Percentiles rank a stretch among this genome's conserved stretches.
Evolutionary conservation across 2,888 invertebrate species (phyloP).

Genomic region (Xiphydria camelus): DNA sequence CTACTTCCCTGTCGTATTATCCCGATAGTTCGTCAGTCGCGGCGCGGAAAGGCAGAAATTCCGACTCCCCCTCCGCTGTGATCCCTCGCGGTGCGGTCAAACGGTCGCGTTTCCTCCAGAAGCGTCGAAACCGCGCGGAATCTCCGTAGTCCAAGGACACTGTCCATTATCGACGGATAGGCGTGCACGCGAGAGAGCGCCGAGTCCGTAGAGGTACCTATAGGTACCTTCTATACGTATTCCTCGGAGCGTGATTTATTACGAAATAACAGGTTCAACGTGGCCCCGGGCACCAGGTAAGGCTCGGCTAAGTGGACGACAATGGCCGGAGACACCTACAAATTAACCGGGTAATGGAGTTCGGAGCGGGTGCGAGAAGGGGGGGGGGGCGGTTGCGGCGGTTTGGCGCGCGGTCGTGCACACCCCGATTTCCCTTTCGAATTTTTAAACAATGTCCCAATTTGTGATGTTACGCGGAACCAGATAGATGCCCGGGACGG

Average conservation of each 20-base stretch:
- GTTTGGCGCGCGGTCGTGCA: conserved; percentile 8
- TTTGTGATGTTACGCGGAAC: conserved; percentile 22
- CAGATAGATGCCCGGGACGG: conserved; percentile 14
- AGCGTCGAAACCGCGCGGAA: conserved; percentile 19
- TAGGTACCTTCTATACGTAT: conserved; percentile 28
- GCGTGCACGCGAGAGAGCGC: too few species aligned
- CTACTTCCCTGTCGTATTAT: too few species aligned
- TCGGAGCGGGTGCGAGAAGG: conserved; percentile 5
- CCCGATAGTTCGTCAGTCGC: too few species aligned
- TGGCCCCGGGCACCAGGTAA: conserved; percentile 32
- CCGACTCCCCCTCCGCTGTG: conserved; percentile 10
- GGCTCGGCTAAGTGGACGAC: conserved; percentile 29
- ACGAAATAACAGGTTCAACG: conserved; percentile 44
- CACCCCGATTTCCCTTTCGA: neutral
- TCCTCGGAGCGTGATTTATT: conserved; percentile 43
- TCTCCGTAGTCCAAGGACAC: too few species aligned
- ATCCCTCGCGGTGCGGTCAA: too few species aligned
- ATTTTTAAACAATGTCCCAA: conserved; percentile 16
- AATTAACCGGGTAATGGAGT: conserved; percentile 33
- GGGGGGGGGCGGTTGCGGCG: too few species aligned
- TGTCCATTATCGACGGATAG: conserved; percentile 35
- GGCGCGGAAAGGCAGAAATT: conserved; percentile 3
- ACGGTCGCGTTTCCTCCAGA: too few species aligned
- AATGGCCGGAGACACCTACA: conserved; percentile 36
- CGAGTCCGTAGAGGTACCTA: too few species aligned